Evolutionary conservation across 2,797 vertebrate species (phyloP), one percentile per base, ranked within the genome.

Genomic region (Sarcophilus harrisii): DNA sequence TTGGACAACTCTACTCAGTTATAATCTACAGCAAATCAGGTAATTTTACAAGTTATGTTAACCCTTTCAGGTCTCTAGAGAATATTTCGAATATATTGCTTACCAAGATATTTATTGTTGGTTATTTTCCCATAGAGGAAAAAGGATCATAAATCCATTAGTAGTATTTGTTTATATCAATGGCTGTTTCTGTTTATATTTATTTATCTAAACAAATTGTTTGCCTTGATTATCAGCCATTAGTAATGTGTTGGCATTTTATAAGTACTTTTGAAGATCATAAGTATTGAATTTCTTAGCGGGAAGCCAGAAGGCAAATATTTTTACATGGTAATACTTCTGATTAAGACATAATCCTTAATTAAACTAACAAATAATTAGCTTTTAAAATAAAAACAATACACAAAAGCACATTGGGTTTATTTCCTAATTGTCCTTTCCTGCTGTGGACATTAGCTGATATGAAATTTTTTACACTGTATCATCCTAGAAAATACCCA

Each of bases 301-400:
- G 24, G 73, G 73, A 81, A 81, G n/a, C 38, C 73, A 81, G 73
- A 81, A 81, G 38, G 73, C 38, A 81, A 27, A 38, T 91, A 58
- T 9, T 94, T 95, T 73, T 66, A 91, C 91, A 58, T 58, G 92
- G 57, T 94, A 62, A 94, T 3, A 3, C 32, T 57, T 94, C 30
- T 92, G 89, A 90, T 96, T 24, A 95, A 81, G 11, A 59, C n/a
- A 96, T 60, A 90, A 92, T 55, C 12, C 52, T 57, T 91, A 91
- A 92, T 58, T 87, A 62, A 87, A 92, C 4, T 92, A 57, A 90
- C 91, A 90, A n/a, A 94, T 81, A 94, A 58, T 95, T 87, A 58
- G 13, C 92, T 52, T 58, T 54, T 62, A 95, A 96, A 89, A 87
- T 57, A 95, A 96, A 93, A 60, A 12, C 12, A 95, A 16, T 93